A percentile compares a stretch with the other conserved stretches of the same genome.
These are phyloP conservation scores for Pandion haliaetus DNA, from an alignment of 2,113 vertebrate genomes.

Conservation along the genomic window DNA sequence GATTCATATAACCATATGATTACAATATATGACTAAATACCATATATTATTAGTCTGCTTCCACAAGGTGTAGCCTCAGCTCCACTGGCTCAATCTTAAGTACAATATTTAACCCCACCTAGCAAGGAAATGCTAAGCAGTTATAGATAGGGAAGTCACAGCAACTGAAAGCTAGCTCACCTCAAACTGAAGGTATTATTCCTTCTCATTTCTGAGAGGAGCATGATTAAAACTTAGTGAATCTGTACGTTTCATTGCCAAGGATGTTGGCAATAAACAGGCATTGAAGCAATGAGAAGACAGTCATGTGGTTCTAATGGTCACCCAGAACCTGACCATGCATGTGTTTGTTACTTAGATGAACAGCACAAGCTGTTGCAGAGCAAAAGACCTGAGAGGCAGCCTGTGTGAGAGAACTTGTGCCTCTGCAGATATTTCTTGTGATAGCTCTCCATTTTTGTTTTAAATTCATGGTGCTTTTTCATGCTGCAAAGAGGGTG, in stretches of 20 bases:
- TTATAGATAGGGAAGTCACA: neutral
- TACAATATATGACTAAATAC: neutral
- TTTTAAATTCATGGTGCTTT: neutral
- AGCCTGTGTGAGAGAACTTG: neutral
- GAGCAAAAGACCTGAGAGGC: neutral
- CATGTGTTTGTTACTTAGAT: neutral
- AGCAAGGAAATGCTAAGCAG: neutral
- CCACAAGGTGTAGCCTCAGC: neutral
- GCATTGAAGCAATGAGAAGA: neutral
- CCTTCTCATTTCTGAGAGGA: neutral
- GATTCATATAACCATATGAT: neutral
- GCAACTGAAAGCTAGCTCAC: neutral
- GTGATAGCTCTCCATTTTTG: neutral
- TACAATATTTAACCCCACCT: neutral
- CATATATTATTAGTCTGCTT: neutral
- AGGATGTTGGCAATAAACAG: neutral
- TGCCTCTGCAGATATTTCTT: neutral
- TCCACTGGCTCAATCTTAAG: neutral
- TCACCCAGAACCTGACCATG: fast-evolving
- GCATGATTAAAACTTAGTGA: neutral
- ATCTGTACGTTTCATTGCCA: neutral
- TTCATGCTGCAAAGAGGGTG: neutral
- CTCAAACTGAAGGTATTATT: neutral
- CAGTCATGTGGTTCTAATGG: neutral
- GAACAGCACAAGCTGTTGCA: neutral